phyloP scores from a whole-genome alignment of 2,797 vertebrate species.

The Glossophaga mutica region DNA sequence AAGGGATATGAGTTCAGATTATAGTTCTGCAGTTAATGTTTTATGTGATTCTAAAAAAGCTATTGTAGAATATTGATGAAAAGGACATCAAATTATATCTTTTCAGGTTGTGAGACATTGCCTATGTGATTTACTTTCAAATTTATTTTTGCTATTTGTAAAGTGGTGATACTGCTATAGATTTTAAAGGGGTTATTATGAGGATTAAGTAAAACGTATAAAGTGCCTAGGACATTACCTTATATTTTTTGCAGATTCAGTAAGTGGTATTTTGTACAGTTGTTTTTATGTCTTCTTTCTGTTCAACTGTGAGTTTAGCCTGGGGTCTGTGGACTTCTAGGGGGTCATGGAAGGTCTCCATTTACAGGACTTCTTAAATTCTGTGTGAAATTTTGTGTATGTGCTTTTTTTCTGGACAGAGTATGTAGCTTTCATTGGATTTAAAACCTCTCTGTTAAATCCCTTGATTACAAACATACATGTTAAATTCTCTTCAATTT shows the following conservation, averaged over 20 bases:
- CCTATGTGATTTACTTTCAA: neutral
- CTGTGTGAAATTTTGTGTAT: neutral
- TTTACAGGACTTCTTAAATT: neutral
- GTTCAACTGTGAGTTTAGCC: neutral
- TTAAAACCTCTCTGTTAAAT: neutral
- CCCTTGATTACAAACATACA: neutral
- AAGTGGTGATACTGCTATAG: neutral
- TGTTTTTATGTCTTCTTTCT: neutral
- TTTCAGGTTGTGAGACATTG: neutral
- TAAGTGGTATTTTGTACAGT: neutral
- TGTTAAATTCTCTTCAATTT: neutral
- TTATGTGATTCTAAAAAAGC: neutral
- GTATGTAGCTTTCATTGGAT: neutral
- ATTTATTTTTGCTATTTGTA: constrained; percentile 10
- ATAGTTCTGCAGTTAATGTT: neutral
- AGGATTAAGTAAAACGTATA: neutral
- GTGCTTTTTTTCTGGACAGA: neutral
- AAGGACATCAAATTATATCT: neutral
- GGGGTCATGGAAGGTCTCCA: neutral
- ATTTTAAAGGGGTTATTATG: neutral
- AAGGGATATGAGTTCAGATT: neutral
- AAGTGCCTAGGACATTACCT: neutral
- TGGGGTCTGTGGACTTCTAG: neutral
- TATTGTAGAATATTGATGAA: neutral
- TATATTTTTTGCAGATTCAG: neutral